A percentile compares a stretch with the other conserved stretches of the same genome.
Conservation (phyloP, 1,140 invertebrate genomes). For the Diorhabda elongata region DNA sequence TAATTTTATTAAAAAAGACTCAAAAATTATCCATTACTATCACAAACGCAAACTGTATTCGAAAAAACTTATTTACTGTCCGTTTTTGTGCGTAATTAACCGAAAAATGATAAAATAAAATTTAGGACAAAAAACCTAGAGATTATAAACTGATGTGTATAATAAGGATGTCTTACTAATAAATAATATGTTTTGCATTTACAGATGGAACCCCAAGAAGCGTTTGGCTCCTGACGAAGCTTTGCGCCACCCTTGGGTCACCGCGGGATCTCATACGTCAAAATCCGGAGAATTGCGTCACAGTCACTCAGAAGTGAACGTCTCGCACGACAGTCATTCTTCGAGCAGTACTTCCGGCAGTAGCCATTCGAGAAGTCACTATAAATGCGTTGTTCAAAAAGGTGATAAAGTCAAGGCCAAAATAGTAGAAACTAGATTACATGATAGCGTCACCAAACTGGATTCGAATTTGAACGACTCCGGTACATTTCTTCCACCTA, state of each 20-base stretch:
- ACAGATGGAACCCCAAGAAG: conserved; percentile 88
- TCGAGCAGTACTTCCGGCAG: conserved; percentile 40
- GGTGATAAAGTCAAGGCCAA: conserved; percentile 44
- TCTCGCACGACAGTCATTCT: conserved; percentile 41
- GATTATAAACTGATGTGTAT: too few relatives aligned
- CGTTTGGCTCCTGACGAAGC: conserved; percentile 91
- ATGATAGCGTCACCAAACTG: conserved; percentile 40
- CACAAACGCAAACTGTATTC: too few relatives aligned
- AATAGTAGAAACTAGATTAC: conserved; percentile 41
- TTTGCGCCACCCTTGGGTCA: conserved; percentile 71
- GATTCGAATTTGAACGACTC: conserved; percentile 59
- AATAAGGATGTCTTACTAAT: too few relatives aligned
- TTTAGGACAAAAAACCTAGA: too few relatives aligned
- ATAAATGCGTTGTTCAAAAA: conserved; percentile 37
- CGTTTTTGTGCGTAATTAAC: too few relatives aligned
- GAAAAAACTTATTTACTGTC: too few relatives aligned
- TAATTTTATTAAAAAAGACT: too few relatives aligned
- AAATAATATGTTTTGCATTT: conserved; percentile 20
- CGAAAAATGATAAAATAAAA: too few relatives aligned
- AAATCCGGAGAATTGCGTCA: conserved; percentile 39
- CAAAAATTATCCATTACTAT: too few relatives aligned
- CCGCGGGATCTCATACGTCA: conserved; percentile 29
- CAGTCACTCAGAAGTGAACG: conserved; percentile 45
- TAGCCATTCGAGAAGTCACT: conserved; percentile 39
- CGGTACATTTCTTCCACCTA: conserved; percentile 63